phyloP scores from a whole-genome alignment of 2,888 invertebrate genomes.

The Caenorhabditis panamensis region DNA sequence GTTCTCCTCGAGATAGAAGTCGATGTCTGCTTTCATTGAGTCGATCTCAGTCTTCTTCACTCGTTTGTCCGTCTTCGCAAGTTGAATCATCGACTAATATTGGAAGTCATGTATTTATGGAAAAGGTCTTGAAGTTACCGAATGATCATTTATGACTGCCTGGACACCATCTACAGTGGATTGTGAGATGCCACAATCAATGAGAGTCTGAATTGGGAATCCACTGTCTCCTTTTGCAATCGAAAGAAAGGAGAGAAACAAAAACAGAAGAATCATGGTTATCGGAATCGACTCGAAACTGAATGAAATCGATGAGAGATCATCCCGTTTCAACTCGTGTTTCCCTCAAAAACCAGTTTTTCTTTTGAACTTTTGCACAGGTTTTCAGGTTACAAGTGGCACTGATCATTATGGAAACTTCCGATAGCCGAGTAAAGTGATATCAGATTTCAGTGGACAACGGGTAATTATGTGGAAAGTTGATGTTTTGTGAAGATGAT shows the following conservation, averaged over 20 bases:
- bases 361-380: neutral
- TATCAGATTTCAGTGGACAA: neutral
- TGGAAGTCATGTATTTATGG: neutral
- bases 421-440: no score
- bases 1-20: conserved; percentile 43
- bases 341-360: conserved; percentile 14
- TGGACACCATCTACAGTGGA: conserved; percentile 44
- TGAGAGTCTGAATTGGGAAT: conserved; percentile 37
- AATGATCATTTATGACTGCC: conserved; percentile 34
- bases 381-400: neutral
- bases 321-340: neutral
- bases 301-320: conserved; percentile 23
- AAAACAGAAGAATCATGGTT: conserved; percentile 24
- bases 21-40: conserved; percentile 55
- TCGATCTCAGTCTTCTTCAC: conserved; percentile 55
- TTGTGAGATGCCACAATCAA: conserved; percentile 43
- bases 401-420: neutral
- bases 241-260: conserved; percentile 9
- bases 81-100: conserved; percentile 50
- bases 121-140: conserved; percentile 5
- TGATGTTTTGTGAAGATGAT: neutral
- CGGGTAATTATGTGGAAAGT: neutral
- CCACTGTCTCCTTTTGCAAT: conserved; percentile 4
- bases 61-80: conserved; percentile 39
- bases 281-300: conserved; percentile 11